Base-by-base conservation (phyloP, 2,113 vertebrate genomes). In the Lutjanus erythropterus region DNA sequence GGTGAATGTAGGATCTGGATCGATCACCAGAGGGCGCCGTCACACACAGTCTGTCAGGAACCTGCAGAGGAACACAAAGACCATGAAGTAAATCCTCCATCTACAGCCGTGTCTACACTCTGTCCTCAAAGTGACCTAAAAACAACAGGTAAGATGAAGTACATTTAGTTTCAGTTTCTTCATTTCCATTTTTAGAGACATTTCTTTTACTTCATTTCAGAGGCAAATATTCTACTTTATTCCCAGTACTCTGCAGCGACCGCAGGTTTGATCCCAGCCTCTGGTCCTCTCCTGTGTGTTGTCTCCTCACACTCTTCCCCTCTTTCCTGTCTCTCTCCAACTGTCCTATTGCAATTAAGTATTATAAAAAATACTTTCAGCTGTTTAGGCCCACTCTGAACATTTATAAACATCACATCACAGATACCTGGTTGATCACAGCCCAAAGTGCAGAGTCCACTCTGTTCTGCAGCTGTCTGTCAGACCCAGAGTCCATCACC, bases 11-110 rank as follows among this genome's bases (percentile, higher is more conserved):
- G 71, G 91, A 95, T 12, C 87, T 69, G 21, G 92, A 89, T 33
- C 84, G 80, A 49, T 95, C 93, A 91, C 94, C 91, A 27, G 87
- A 78, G 44, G 93, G 94, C n/a, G 90, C 94, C 14, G 90, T 93
- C 60, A 85, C 83, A 64, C 93, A 95, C 84, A 53, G 9, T 58
- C 90, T 78, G n/a, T 77, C 71, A 23, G 76, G 50, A 78, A 56
- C 85, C 92, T 94, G 78, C 10, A 55, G 73, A 47, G 69, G 60
- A 39, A 9, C 41, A 27, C 14, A 6, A 3, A 4, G 2, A 42
- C 16, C 33, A 27, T 9, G 11, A 6, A 18, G 49, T 55, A 15
- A 47, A 31, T 37, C 5, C 23, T 9, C 46, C 29, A 33, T n/a
- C 6, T 1, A 29, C 25, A 52, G 6, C n/a, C 29, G 49, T 55